phyloP scores from a whole-genome alignment of 2,113 vertebrate species.

The Scomber colias region DNA sequence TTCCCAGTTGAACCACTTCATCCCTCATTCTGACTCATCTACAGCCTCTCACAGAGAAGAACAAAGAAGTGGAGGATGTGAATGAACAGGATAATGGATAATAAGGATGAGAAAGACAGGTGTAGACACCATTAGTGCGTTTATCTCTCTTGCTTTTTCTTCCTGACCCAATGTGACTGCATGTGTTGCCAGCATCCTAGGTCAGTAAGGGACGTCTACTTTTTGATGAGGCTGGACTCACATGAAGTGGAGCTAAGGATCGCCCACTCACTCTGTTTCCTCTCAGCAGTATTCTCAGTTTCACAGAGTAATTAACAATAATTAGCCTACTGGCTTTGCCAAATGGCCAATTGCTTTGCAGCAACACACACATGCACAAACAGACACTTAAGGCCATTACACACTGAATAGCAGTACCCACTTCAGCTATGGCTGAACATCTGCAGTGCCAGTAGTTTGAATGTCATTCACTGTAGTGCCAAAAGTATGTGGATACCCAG shows the following conservation, averaged over 20 bases:
- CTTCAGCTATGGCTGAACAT: slow-evolving; percentile 55
- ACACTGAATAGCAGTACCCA: slow-evolving; percentile 34
- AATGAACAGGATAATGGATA: slow-evolving; percentile 51
- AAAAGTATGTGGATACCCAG: neutral
- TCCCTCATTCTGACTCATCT: slow-evolving; percentile 63
- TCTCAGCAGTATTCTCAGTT: slow-evolving; percentile 70
- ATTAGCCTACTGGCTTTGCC: slow-evolving; percentile 75
- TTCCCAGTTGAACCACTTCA: slow-evolving; percentile 59
- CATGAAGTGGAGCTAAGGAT: slow-evolving; percentile 57
- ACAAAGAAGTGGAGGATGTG: slow-evolving; percentile 59
- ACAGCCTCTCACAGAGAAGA: slow-evolving; percentile 51
- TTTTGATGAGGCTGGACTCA: slow-evolving; percentile 30
- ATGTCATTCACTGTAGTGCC: neutral
- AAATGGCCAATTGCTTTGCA: slow-evolving; percentile 75
- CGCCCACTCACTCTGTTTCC: slow-evolving; percentile 68
- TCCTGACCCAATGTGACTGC: slow-evolving; percentile 28
- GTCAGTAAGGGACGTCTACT: slow-evolving; percentile 54
- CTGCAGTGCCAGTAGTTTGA: slow-evolving; percentile 30
- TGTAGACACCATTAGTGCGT: slow-evolving; percentile 54
- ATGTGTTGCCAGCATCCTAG: slow-evolving; percentile 33
- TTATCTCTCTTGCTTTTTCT: slow-evolving; percentile 28
- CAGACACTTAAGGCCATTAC: slow-evolving; percentile 51
- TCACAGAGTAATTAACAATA: slow-evolving; percentile 79
- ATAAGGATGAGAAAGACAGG: slow-evolving; percentile 49
- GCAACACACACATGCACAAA: slow-evolving; percentile 39